Base-by-base conservation (phyloP, 1,140 invertebrate genomes). In the Aethina tumida region DNA sequence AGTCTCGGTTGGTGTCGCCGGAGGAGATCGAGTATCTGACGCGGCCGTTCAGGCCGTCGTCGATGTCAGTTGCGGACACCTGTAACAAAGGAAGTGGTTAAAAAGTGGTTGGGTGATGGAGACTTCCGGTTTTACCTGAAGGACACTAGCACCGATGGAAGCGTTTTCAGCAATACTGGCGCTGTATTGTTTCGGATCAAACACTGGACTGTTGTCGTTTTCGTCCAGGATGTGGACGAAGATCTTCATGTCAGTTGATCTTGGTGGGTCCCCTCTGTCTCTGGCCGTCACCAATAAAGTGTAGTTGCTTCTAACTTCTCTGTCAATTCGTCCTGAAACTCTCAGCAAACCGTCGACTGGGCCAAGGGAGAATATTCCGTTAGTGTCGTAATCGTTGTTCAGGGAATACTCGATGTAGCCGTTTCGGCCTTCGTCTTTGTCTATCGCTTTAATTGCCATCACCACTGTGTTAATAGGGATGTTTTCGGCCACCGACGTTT, bases 191-290 rank as follows among this genome's bases (percentile, higher is more conserved):
- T 79, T 78, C 0, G 84, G 84, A 59, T 88, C 80, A 64, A 97
- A 97, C 4, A 85, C 71, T 0, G 94, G 93, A 41, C 79, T 81
- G 60, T 97, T 95, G 62, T 97, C 93, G 61, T 97, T 97, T 58
- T 89, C 85, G 59, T 97, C 93, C 15, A 87, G 64, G 18, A 97
- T 75, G 31, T 72, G 68, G 4, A 97, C 76, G 5, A 69, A 65
- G 13, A 97, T 68, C 28, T 73, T 71, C 3, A 76, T 73, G 25
- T 74, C 73, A 1, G 82, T 80, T 0, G 75, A 73, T 52, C 79
- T 74, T 1, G 86, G 70, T 0, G 90, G 89, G 39, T 87, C 82
- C 3, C 93, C 93, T 18, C 87, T 73, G 65, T 97, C 93, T 49
- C 77, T 80, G 0, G 90, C 93, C 4, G 76, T 84, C 3, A 97